Evolutionary conservation across 2,888 invertebrate genomes (phyloP), one percentile per base, ranked within the genome.

Genomic region (Ecdyonurus torrentis): DNA sequence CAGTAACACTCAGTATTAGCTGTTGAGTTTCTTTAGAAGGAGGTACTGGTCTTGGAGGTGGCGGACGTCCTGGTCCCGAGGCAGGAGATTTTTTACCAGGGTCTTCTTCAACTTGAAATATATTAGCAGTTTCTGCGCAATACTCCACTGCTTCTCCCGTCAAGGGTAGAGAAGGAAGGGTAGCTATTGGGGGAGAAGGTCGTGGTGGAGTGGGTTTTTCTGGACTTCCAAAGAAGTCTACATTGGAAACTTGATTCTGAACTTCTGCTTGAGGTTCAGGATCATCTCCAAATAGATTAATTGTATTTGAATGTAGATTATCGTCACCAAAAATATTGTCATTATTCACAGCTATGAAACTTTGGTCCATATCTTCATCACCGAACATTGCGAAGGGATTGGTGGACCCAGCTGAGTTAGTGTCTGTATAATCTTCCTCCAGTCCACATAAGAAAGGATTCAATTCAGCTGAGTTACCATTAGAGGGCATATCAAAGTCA

Each of bases 21-120:
- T 91, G 89, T 76, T 91, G 89, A 0, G 92, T 92, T 74, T 89
- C 88, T 66, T 85, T 82, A 0, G 87, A 84, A 23, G 87, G 81
- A 2, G 85, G 83, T 19, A 84, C 81, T 1, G 79, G 72, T 0
- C 80, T 77, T 52, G 81, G 80, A 18, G 79, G 77, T 50, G 79
- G 76, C 3, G 79, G 80, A 24, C 78, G 77, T 1, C 58, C 76
- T 77, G 19, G 73, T 20, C 5, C 55, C 22, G 20, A 18, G 5
- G 55, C 55, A 71, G 18, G 70, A 71, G 15, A 75, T 76, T 5
- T 74, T n/a, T n/a, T n/a, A n/a, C n/a, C n/a, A n/a, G n/a, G n/a
- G 74, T 3, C 69, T 69, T 64, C 69, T 64, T 65, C 68, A 52
- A 55, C 62, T 23, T 24, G 58, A 15, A 37, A 37, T 5, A 37